Conservation (phyloP, 2,797 vertebrate species). For the Neosilurus mollespiculum region DNA sequence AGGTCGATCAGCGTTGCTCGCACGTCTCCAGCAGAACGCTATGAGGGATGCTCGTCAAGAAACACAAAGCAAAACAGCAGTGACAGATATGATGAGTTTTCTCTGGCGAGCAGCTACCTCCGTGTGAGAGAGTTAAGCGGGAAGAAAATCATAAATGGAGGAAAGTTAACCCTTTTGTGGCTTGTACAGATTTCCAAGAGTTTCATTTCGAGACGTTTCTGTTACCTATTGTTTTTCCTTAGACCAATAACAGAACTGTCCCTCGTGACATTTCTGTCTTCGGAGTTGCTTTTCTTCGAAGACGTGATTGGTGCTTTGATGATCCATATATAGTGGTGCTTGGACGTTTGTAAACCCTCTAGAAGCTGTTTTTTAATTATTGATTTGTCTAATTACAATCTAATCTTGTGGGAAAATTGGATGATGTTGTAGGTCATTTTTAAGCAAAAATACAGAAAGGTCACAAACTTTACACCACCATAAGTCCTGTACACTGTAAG, state of each 20-base stretch:
- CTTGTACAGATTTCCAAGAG: background rate
- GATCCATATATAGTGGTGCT: too few species aligned
- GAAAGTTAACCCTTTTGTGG: background rate
- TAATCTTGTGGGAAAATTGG: too few species aligned
- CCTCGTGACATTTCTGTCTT: background rate
- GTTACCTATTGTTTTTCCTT: background rate
- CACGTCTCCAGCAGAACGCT: conserved; percentile 55
- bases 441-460: too few species aligned
- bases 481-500: too few species aligned
- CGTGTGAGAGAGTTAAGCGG: conserved; percentile 9
- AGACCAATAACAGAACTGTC: background rate
- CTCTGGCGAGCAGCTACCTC: conserved; percentile 53
- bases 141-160: conserved; percentile 36
- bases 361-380: too few species aligned
- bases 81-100: conserved; percentile 61
- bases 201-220: background rate
- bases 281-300: background rate
- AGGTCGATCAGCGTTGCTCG: conserved; percentile 61
- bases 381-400: too few species aligned
- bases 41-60: conserved; percentile 59
- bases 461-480: too few species aligned
- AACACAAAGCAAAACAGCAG: conserved; percentile 55
- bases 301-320: background rate
- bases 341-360: too few species aligned
- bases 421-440: too few species aligned